These are phyloP conservation scores for Hymenopus coronatus DNA, from an alignment of 2,888 invertebrate species.

Conservation along the genomic window DNA sequence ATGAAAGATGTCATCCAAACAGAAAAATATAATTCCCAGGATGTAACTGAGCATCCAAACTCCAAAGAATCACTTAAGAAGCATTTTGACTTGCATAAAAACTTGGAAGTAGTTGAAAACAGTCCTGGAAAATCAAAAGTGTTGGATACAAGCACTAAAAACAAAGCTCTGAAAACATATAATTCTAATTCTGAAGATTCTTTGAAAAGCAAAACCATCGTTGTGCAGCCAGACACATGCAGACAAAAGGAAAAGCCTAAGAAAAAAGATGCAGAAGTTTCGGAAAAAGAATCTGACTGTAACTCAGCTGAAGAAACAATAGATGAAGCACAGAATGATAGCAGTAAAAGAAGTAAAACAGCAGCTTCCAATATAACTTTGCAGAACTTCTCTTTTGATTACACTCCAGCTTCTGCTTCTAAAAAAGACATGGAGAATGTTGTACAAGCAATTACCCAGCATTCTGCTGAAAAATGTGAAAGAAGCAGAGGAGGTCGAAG, in stretches of 20 bases:
- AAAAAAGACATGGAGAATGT: not conserved
- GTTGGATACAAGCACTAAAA: not conserved
- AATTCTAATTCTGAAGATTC: not conserved
- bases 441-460: not conserved
- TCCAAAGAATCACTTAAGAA: not conserved
- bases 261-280: not conserved
- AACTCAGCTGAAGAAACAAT: not conserved
- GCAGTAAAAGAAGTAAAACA: not conserved
- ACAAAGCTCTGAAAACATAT: not conserved
- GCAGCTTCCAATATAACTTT: not conserved
- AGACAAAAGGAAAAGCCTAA: not conserved
- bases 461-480: not conserved
- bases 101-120: not conserved
- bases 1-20: not conserved
- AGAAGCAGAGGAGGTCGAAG: not conserved
- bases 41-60: not conserved
- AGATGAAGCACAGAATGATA: not conserved
- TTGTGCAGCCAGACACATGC: not conserved
- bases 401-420: not conserved
- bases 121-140: not conserved
- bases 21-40: not conserved
- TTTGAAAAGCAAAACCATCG: not conserved
- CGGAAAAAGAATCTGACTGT: not conserved
- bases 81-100: not conserved
- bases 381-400: conserved; percentile 11